Percentiles rank a stretch among this genome's conserved stretches.
phyloP scores from a whole-genome alignment of 2,888 invertebrate genomes.

The Labia minor region DNA sequence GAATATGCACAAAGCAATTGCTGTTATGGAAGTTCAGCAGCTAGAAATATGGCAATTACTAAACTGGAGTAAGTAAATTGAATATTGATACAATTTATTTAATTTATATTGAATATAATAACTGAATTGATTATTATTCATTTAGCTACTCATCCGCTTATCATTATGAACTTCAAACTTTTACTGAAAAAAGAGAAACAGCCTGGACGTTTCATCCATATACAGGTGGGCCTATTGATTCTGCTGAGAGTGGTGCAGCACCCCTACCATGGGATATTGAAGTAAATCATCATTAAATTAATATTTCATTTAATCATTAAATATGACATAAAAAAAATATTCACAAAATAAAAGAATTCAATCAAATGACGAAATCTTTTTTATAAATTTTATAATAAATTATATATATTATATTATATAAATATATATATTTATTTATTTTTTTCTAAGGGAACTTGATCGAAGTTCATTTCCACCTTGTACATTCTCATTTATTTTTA shows the following conservation, averaged over 20 bases:
- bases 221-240: constrained; percentile 37
- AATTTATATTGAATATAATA: no score
- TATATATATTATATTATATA: no score
- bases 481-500: no score
- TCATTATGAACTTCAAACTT: constrained; percentile 43
- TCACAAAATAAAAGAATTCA: no score
- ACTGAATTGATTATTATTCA: not conserved
- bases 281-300: constrained; percentile 26
- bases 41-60: constrained; percentile 37
- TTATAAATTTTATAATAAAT: no score
- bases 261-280: constrained; percentile 40
- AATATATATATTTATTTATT: no score
- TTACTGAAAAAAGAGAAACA: constrained; percentile 41
- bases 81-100: no score
- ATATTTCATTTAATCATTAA: no score
- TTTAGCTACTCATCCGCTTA: constrained; percentile 39
- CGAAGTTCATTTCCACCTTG: no score
- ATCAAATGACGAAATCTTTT: no score
- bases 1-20: constrained; percentile 38
- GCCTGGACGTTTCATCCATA: constrained; percentile 42
- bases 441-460: no score
- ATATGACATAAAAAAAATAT: no score
- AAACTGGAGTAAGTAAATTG: constrained; percentile 28
- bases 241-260: constrained; percentile 33
- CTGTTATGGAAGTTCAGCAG: constrained; percentile 41